Percentiles rank a stretch among this genome's conserved stretches.
phyloP scores from a whole-genome alignment of 2,113 vertebrate species.

The Gallinago undulata region DNA sequence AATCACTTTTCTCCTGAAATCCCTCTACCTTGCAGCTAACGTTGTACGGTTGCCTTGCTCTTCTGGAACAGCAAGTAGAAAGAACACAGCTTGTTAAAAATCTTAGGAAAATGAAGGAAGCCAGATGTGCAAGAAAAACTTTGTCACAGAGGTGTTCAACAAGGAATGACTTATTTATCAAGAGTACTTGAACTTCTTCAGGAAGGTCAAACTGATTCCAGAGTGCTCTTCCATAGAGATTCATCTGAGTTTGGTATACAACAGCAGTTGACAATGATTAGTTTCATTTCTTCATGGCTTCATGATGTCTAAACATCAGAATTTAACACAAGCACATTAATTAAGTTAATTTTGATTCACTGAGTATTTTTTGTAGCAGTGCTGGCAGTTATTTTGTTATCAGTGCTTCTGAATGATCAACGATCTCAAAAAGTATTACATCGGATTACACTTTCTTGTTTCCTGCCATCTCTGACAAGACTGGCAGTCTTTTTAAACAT shows the following conservation, averaged over 20 bases:
- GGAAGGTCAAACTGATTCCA: neutral
- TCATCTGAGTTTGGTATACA: neutral
- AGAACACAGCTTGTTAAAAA: neutral
- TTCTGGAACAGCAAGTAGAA: neutral
- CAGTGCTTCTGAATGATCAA: neutral
- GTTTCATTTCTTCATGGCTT: neutral
- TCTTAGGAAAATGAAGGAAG: neutral
- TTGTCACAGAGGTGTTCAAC: neutral
- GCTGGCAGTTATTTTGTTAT: neutral
- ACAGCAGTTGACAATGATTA: neutral
- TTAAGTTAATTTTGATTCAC: neutral
- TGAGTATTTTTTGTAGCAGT: neutral
- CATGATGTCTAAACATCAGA: neutral
- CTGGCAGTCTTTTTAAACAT: neutral
- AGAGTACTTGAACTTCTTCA: neutral
- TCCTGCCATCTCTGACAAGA: neutral
- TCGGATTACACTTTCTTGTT: neutral
- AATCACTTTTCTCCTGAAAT: neutral
- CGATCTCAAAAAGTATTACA: neutral
- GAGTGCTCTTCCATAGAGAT: neutral
- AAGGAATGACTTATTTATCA: neutral
- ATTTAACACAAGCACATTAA: neutral
- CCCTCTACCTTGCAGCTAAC: neutral
- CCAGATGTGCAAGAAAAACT: neutral
- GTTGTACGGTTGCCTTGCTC: neutral